Evolutionary conservation across 2,797 vertebrate species (phyloP).

Genomic region (Tolypeutes matacus): DNA sequence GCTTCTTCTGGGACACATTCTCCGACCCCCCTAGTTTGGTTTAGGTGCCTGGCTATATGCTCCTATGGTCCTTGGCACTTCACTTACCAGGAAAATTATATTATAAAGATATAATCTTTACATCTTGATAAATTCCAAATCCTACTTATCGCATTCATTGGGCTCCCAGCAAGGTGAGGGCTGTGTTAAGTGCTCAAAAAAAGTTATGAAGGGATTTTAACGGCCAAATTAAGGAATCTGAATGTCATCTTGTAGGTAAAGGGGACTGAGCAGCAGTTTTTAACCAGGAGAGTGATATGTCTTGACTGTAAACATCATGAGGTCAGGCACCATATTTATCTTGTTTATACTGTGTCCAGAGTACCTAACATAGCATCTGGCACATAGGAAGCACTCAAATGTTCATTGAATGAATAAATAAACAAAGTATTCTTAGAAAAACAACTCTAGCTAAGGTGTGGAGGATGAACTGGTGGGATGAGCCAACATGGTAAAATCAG

Average conservation of each 20-base stretch:
- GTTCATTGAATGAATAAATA: neutral
- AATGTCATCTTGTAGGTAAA: neutral
- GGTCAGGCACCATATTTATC: neutral
- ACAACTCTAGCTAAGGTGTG: neutral
- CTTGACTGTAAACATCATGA: neutral
- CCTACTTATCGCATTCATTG: neutral
- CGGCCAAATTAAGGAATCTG: neutral
- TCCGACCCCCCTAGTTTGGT: neutral
- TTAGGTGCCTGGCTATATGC: neutral
- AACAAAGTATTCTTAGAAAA: neutral
- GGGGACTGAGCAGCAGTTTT: neutral
- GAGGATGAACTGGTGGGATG: neutral
- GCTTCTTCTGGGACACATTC: neutral
- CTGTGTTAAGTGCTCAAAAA: neutral
- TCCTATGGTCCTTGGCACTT: neutral
- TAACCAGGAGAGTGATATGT: neutral
- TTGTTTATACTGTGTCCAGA: neutral
- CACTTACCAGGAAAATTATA: neutral
- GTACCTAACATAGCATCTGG: neutral
- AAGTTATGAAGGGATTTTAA: neutral
- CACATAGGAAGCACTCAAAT: neutral
- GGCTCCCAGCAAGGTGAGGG: neutral
- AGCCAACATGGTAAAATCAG: neutral
- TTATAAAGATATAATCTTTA: neutral
- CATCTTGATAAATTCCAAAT: neutral